Conservation (phyloP, 2,797 vertebrate genomes). For the Crocodylus rhombifer region DNA sequence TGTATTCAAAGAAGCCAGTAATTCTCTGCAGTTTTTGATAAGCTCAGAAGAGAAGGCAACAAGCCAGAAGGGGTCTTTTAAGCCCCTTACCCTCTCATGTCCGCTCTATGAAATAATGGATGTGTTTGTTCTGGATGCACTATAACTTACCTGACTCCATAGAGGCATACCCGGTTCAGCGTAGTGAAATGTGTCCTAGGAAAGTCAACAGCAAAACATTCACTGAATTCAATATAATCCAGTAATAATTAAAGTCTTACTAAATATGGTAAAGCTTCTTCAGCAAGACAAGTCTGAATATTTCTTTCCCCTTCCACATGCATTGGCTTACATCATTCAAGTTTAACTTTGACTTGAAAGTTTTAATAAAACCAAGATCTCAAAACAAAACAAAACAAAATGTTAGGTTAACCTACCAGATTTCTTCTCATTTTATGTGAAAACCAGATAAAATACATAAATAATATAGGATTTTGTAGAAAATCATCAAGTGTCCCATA, state of each 20-base stretch:
- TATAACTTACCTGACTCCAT: neutral
- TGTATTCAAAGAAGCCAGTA: neutral
- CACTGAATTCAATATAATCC: neutral
- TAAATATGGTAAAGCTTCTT: neutral
- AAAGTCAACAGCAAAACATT: neutral
- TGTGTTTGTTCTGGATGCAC: neutral
- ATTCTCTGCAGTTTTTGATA: neutral
- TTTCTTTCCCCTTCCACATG: slow-evolving; percentile 14
- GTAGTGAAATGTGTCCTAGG: neutral
- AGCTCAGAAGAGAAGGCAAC: neutral
- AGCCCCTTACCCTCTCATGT: neutral
- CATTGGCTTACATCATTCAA: neutral
- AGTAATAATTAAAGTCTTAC: neutral
- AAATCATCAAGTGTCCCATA: neutral
- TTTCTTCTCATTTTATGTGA: neutral
- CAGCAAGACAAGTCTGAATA: neutral
- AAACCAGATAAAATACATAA: neutral
- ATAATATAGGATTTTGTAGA: neutral
- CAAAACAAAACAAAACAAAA: neutral
- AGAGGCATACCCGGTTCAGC: neutral
- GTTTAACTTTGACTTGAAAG: neutral
- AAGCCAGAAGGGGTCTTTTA: neutral
- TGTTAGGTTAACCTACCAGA: neutral
- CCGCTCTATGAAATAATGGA: neutral
- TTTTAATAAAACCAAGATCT: neutral